phyloP scores from a whole-genome alignment of 2,113 vertebrate species.

The Cairina moschata region DNA sequence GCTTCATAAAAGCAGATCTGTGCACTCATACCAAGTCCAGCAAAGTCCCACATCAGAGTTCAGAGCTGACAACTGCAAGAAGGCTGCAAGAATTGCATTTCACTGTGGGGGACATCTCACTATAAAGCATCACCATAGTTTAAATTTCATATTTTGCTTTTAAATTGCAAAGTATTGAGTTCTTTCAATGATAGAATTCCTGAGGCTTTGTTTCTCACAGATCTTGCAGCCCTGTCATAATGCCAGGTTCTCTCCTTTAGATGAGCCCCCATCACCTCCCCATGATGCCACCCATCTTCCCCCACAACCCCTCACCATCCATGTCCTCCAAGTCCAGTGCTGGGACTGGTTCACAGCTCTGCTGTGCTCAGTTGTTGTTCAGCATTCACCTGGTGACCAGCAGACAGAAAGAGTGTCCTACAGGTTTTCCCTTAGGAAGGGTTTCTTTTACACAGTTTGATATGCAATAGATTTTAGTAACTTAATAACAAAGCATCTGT shows the following conservation, averaged over 20 bases:
- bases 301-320: fast-evolving
- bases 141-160: background rate
- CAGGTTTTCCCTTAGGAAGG: background rate
- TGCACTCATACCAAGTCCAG: background rate
- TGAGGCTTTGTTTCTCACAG: background rate
- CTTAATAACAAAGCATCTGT: background rate
- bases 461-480: background rate
- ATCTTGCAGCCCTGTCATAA: fast-evolving
- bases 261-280: fast-evolving
- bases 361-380: background rate
- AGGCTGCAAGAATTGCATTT: background rate
- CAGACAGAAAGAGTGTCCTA: background rate
- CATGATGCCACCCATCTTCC: fast-evolving
- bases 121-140: background rate
- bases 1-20: background rate
- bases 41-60: background rate
- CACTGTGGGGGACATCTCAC: background rate
- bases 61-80: background rate
- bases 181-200: background rate
- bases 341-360: background rate
- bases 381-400: background rate
- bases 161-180: background rate
- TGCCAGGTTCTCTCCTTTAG: background rate
- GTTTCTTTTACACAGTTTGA: background rate
- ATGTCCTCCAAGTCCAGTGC: fast-evolving